These are phyloP conservation scores for Nematopogon swammerdamellus DNA, from an alignment of 2,888 invertebrate species.

Conservation along the genomic window DNA sequence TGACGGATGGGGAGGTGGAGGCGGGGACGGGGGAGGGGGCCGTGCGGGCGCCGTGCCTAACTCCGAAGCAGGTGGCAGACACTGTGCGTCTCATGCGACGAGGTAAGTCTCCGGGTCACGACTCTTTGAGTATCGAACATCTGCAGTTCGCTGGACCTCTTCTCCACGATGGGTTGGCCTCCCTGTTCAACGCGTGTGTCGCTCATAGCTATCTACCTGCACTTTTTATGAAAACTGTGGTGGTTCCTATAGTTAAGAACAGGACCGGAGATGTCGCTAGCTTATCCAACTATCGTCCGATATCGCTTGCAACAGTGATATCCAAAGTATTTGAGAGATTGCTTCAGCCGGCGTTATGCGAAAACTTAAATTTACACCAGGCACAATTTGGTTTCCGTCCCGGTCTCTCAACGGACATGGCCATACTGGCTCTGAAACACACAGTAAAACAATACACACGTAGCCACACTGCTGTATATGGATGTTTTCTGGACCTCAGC, in stretches of 20 bases:
- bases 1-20: too few species aligned
- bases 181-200: neutral
- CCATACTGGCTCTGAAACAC: conserved; percentile 10
- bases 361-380: conserved; percentile 6
- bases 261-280: conserved; percentile 8
- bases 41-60: too few species aligned
- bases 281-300: conserved; percentile 10
- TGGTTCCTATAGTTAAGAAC: conserved; percentile 10
- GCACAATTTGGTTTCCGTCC: conserved; percentile 13
- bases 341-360: conserved; percentile 6
- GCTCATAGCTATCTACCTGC: conserved; percentile 4
- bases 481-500: conserved; percentile 11
- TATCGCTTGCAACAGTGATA: conserved; percentile 10
- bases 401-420: conserved; percentile 12
- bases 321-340: conserved; percentile 11
- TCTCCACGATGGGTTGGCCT: too few species aligned
- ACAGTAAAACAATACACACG: conserved; percentile 6
- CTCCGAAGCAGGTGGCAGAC: too few species aligned
- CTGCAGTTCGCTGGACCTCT: neutral
- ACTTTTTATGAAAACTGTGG: conserved; percentile 7
- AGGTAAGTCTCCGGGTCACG: conserved; percentile 3
- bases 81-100: neutral
- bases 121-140: neutral
- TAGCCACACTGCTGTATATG: conserved; percentile 2
- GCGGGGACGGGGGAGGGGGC: too few species aligned